Percentiles rank a stretch among this genome's conserved stretches.
Evolutionary conservation across 1,140 invertebrate genomes (phyloP).

Genomic region (Scaptomyza hsui): DNA sequence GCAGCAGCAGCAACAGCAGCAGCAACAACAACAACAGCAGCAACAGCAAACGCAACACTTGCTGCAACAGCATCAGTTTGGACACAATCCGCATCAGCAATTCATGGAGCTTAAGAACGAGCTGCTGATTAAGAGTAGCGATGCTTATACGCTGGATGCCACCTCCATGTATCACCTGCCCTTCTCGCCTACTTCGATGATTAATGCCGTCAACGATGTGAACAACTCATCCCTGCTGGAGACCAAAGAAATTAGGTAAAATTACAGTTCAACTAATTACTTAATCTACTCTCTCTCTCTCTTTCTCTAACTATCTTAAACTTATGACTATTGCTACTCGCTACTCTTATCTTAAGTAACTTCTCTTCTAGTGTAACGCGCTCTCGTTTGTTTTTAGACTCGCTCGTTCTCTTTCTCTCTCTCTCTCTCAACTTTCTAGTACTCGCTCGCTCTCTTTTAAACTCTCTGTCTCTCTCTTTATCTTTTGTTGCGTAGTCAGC

Average conservation of each 20-base stretch:
- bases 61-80: constrained; percentile 69
- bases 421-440: constrained; percentile 12
- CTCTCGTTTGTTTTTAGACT: constrained; percentile 18
- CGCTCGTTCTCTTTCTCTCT: constrained; percentile 13
- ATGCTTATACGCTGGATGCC: constrained; percentile 75
- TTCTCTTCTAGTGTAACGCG: constrained; percentile 30
- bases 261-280: constrained; percentile 18
- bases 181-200: constrained; percentile 83
- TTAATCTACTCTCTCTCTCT: constrained; percentile 32
- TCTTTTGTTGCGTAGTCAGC: constrained; percentile 48
- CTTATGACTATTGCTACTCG: constrained; percentile 19
- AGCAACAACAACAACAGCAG: constrained; percentile 69
- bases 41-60: constrained; percentile 54
- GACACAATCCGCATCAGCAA: constrained; percentile 74
- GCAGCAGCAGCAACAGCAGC: constrained; percentile 57
- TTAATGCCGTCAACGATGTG: constrained; percentile 81
- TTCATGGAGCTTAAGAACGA: constrained; percentile 83
- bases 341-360: constrained; percentile 13
- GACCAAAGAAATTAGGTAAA: constrained; percentile 84
- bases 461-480: constrained; percentile 6
- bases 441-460: constrained; percentile 10
- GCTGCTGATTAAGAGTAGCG: constrained; percentile 75
- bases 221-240: constrained; percentile 79
- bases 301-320: constrained; percentile 12
- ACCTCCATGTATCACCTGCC: constrained; percentile 82